Base-by-base conservation (phyloP, 2,113 vertebrate genomes). In the Archocentrus centrarchus region DNA sequence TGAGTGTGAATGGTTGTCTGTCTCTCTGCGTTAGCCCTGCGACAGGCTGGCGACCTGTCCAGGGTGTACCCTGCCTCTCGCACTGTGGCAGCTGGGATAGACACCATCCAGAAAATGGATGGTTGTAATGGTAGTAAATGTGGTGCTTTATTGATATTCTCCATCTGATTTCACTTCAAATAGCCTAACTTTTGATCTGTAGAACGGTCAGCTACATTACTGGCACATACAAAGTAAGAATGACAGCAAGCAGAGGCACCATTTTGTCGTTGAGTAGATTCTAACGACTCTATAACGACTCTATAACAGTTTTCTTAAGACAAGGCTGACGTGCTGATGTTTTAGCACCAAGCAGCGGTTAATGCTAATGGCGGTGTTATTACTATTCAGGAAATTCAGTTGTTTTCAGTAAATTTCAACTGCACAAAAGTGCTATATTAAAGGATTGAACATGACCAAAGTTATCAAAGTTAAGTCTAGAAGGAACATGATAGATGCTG, bases 101-200 rank as follows among this genome's bases (percentile, higher is more conserved):
- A 6, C 32, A 1, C 32, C 32, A 35, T 1, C 32, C 32, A 35
- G 35, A 35, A 35, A 35, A 35, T 35, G 35, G 35, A 35, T 35
- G 35, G 35, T 35, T 35, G 35, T 35, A 35, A 35, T 35, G 35
- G 35, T 35, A 57, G 59, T 9, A 30, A 3, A 6, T 59, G 15
- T 63, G 37, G 22, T 15, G 35, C 15, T 50, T 58, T 11, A 86
- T 79, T 82, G 64, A 82, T 89, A 61, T 87, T 55, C 11, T 61
- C 27, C 8, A n/a, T 82, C 50, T 53, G 55, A 85, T 64, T 39
- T 57, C n/a, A 62, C 6, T 27, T 87, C 81, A 84, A 81, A 82
- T 66, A 83, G 18, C 13, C 61, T 59, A n/a, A 79, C 41, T 66
- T 80, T 53, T 80, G 62, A 17, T 50, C 32, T 73, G 41, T 35